phyloP scores from a whole-genome alignment of 1,140 invertebrate species.

The Lerema accius region DNA sequence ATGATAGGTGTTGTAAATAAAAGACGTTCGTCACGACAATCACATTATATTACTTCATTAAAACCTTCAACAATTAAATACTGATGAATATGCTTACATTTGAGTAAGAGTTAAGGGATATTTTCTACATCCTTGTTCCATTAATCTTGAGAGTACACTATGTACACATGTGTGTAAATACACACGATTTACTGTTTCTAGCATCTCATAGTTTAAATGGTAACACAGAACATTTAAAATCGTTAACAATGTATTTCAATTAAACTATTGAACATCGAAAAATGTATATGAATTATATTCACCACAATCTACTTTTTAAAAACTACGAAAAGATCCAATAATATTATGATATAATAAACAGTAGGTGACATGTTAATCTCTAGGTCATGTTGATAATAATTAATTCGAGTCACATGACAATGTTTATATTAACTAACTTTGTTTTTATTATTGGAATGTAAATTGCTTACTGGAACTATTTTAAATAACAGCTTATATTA shows the following conservation, averaged over 20 bases:
- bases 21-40: slow-evolving; percentile 49
- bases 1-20: slow-evolving; percentile 42
- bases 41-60: slow-evolving; percentile 68
- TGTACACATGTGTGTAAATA: slow-evolving; percentile 17
- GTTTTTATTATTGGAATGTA: slow-evolving; percentile 15
- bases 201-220: slow-evolving; percentile 10
- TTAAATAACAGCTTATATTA: too few relatives aligned
- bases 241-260: slow-evolving; percentile 1
- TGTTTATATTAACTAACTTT: slow-evolving; percentile 4
- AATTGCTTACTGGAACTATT: background rate
- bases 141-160: slow-evolving; percentile 21
- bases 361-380: background rate
- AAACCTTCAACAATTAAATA: slow-evolving; percentile 70
- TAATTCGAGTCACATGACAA: slow-evolving; percentile 6
- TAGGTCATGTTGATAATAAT: slow-evolving; percentile 4
- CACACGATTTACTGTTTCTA: slow-evolving; percentile 14
- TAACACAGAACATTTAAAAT: background rate
- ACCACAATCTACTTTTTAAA: background rate
- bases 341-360: too few relatives aligned
- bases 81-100: slow-evolving; percentile 57
- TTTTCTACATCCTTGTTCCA: slow-evolving; percentile 63
- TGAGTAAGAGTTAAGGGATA: slow-evolving; percentile 39
- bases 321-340: too few relatives aligned
- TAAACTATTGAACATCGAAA: background rate
- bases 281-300: background rate